Conservation (phyloP, 2,797 vertebrate species). For the Sitta carolinensis region DNA sequence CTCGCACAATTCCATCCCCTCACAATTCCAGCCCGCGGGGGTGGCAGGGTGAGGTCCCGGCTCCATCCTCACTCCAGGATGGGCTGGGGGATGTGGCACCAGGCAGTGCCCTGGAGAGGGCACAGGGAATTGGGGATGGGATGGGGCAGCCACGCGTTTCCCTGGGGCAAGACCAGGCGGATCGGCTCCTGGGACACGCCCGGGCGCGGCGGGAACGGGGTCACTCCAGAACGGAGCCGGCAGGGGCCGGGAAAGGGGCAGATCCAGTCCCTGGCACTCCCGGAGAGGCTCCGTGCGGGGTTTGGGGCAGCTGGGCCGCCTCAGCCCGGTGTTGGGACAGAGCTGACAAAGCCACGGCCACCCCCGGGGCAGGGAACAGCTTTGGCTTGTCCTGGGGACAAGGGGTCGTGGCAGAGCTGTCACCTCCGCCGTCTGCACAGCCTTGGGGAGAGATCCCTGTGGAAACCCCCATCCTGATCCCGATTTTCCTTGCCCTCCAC, state of each 20-base stretch:
- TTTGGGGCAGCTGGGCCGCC: not conserved
- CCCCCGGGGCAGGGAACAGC: not conserved
- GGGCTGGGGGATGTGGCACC: not conserved
- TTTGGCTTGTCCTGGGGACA: not conserved
- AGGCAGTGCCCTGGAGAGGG: not conserved
- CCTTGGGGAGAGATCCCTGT: not conserved
- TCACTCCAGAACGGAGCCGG: not conserved
- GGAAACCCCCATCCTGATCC: accelerated
- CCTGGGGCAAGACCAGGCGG: not conserved
- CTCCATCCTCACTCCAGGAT: not conserved
- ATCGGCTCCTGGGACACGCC: not conserved
- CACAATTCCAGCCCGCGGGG: too few species aligned
- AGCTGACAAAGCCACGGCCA: not conserved
- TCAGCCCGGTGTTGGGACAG: accelerated
- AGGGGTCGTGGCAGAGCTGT: too few species aligned
- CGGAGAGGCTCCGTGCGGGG: accelerated
- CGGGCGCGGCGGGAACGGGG: not conserved
- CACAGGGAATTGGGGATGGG: not conserved
- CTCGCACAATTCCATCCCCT: too few species aligned
- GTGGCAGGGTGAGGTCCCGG: not conserved
- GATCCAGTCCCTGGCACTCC: not conserved
- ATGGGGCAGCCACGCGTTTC: not conserved
- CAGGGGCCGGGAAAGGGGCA: not conserved
- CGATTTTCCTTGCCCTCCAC: not conserved
- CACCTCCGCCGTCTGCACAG: accelerated